Evolutionary conservation across 2,797 vertebrate genomes (phyloP).

Genomic region (Crypturellus tataupa): DNA sequence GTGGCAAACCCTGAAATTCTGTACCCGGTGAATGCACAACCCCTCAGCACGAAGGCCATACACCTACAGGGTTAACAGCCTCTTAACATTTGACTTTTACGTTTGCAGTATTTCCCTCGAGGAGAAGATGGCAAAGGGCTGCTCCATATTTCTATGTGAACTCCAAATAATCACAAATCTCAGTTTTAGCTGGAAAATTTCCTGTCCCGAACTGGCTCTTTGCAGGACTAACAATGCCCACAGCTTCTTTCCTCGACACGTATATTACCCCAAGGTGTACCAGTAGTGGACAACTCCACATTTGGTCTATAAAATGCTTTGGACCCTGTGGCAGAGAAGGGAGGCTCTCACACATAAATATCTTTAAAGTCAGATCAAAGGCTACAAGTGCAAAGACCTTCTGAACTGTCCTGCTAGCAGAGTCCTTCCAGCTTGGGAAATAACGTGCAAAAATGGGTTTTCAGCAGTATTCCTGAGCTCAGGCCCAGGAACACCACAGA

Average conservation of each 20-base stretch:
- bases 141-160: background rate
- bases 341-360: background rate
- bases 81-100: conserved; percentile 30
- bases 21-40: background rate
- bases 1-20: background rate
- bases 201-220: background rate
- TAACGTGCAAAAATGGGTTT: background rate
- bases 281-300: background rate
- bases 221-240: background rate
- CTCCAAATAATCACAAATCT: conserved; percentile 12
- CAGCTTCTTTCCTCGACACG: background rate
- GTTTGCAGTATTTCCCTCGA: conserved; percentile 26
- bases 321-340: background rate
- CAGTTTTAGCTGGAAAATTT: background rate
- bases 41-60: background rate
- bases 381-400: background rate
- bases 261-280: background rate
- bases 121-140: conserved; percentile 50
- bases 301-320: background rate
- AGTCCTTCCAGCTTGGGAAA: background rate
- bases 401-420: background rate
- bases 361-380: background rate
- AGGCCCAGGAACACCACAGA: background rate
- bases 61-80: background rate
- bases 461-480: background rate